phyloP scores from a whole-genome alignment of 2,888 invertebrate genomes.

The Lasioglossum figueresi region DNA sequence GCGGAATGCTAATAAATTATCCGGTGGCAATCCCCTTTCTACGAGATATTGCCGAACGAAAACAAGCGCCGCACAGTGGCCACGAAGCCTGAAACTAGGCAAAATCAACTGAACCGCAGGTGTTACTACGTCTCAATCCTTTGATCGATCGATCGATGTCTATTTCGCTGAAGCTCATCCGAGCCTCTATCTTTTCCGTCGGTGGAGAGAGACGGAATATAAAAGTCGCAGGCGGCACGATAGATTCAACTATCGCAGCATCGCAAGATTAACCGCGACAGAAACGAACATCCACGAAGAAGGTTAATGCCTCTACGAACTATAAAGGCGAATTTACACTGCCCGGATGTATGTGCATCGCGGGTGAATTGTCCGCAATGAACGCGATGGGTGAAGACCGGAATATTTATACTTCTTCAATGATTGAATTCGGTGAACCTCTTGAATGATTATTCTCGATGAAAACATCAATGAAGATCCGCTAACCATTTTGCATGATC shows the following conservation, averaged over 20 bases:
- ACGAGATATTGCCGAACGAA: constrained; percentile 53
- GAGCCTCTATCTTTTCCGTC: not conserved
- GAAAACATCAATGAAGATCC: too few species aligned
- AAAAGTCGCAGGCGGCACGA: not conserved
- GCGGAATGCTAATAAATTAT: constrained; percentile 75
- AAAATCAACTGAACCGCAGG: constrained; percentile 44
- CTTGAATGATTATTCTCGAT: too few species aligned
- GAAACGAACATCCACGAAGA: not conserved
- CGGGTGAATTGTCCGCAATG: too few species aligned
- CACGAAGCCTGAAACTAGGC: constrained; percentile 47
- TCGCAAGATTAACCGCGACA: not conserved
- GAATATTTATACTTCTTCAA: too few species aligned
- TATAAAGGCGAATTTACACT: not conserved
- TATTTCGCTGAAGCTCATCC: not conserved
- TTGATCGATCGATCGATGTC: constrained; percentile 65
- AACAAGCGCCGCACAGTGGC: constrained; percentile 48
- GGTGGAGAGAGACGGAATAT: not conserved
- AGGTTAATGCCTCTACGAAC: not conserved
- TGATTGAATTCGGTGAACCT: too few species aligned
- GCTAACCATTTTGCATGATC: too few species aligned
- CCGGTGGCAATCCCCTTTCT: constrained; percentile 60
- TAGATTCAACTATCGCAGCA: not conserved
- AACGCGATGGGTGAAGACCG: too few species aligned
- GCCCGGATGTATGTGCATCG: too few species aligned
- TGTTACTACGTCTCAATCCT: constrained; percentile 68